These are phyloP conservation scores for Formica selysi DNA, from an alignment of 1,140 invertebrate species.

Conservation along the genomic window DNA sequence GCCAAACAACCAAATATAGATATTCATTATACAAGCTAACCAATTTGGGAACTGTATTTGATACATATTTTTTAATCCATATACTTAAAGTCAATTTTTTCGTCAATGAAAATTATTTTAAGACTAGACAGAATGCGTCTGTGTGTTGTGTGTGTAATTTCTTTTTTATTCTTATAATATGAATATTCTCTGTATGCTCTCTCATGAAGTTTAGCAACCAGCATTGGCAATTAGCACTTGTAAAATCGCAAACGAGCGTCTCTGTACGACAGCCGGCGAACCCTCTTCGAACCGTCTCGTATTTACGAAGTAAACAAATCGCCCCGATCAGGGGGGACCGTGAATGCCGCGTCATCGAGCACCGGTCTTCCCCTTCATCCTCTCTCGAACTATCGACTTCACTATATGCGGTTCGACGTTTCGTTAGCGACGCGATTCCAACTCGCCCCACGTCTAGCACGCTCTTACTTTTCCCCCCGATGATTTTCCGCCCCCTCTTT, in stretches of 20 bases:
- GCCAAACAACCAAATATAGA: neutral
- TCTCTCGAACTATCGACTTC: conserved; percentile 48
- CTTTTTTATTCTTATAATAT: neutral
- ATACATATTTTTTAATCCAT: neutral
- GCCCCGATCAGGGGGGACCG: conserved; percentile 24
- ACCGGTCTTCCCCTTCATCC: conserved; percentile 13
- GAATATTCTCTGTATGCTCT: neutral
- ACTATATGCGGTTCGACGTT: conserved; percentile 35
- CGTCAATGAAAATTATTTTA: neutral
- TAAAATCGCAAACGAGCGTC: conserved; percentile 48
- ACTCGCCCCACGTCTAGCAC: neutral
- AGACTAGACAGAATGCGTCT: neutral
- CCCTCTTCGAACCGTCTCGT: conserved; percentile 29
- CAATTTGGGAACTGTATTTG: neutral
- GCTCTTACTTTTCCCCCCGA: conserved; percentile 38
- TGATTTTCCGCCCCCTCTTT: too few relatives aligned
- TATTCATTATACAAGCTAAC: neutral
- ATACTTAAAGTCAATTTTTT: neutral
- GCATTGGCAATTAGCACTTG: conserved; percentile 68
- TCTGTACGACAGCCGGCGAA: neutral
- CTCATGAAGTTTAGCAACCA: conserved; percentile 27
- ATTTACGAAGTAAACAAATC: conserved; percentile 60
- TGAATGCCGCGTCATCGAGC: conserved; percentile 38
- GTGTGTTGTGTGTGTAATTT: neutral
- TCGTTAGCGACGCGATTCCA: conserved; percentile 59